phyloP scores from a whole-genome alignment of 2,888 invertebrate species.

The Papilio elwesi region DNA sequence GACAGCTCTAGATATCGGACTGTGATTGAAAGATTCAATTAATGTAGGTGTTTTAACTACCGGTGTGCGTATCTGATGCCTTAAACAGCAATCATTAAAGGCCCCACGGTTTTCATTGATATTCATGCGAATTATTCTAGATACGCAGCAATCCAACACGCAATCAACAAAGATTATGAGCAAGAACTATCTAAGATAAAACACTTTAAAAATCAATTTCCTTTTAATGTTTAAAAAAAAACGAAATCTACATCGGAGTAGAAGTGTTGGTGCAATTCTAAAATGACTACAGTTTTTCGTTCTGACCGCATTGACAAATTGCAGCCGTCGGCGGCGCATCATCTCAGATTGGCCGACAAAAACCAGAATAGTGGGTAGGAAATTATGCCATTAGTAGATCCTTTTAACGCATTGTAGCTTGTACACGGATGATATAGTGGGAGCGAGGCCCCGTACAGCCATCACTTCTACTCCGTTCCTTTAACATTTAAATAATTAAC shows the following conservation, averaged over 20 bases:
- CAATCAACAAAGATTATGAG: neutral
- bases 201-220: constrained; percentile 41
- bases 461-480: constrained; percentile 7
- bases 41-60: constrained; percentile 29
- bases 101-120: constrained; percentile 18
- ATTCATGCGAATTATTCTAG: constrained; percentile 26
- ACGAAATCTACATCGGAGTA: constrained; percentile 40
- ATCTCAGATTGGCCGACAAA: constrained; percentile 52
- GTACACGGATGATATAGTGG: constrained; percentile 28
- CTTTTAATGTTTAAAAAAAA: constrained; percentile 39
- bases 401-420: constrained; percentile 35
- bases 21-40: constrained; percentile 29
- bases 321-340: constrained; percentile 45
- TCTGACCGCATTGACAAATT: constrained; percentile 55
- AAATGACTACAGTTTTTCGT: constrained; percentile 46
- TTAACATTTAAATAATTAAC: constrained; percentile 38
- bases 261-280: constrained; percentile 43
- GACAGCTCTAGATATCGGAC: constrained; percentile 11
- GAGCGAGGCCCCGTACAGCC: constrained; percentile 7
- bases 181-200: constrained; percentile 4
- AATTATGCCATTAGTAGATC: constrained; percentile 49
- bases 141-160: neutral
- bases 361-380: constrained; percentile 49
- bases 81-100: constrained; percentile 29
- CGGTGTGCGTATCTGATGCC: constrained; percentile 9